Conservation (phyloP, 2,888 invertebrate genomes). For the Germaria angustata region DNA sequence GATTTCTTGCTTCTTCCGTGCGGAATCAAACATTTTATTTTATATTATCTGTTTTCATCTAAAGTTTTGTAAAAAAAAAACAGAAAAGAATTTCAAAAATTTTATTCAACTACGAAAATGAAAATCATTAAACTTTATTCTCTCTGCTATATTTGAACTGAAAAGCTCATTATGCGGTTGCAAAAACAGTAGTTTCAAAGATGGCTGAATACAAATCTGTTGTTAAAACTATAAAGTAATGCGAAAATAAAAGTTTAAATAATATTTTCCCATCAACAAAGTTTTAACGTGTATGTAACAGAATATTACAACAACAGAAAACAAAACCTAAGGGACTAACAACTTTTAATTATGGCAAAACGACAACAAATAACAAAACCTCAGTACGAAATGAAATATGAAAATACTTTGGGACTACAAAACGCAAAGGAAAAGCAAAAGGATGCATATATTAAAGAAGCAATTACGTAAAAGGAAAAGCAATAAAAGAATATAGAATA, state of each 20-base stretch:
- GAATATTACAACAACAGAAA: slow-evolving; percentile 18
- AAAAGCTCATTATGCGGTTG: slow-evolving; percentile 18
- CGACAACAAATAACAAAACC: slow-evolving; percentile 37
- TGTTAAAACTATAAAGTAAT: slow-evolving; percentile 12
- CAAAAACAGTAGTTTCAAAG: neutral
- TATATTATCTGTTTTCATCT: too few relatives aligned
- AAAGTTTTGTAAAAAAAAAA: too few relatives aligned
- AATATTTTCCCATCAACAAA: slow-evolving; percentile 7
- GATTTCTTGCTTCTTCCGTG: too few relatives aligned
- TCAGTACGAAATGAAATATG: slow-evolving; percentile 31
- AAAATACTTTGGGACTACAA: slow-evolving; percentile 23
- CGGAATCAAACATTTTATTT: too few relatives aligned
- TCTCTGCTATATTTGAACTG: neutral
- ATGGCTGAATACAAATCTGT: neutral
- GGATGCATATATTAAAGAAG: slow-evolving; percentile 33
- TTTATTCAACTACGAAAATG: neutral
- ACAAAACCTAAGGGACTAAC: slow-evolving; percentile 50
- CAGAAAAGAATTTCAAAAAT: neutral
- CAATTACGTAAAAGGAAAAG: slow-evolving; percentile 36
- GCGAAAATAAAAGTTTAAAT: slow-evolving; percentile 29
- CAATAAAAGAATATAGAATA: neutral
- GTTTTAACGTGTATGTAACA: slow-evolving; percentile 25
- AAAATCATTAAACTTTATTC: neutral
- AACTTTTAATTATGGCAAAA: slow-evolving; percentile 64
- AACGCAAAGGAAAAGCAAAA: slow-evolving; percentile 27